phyloP scores from a whole-genome alignment of 2,888 invertebrate species.

The Thera britannica region DNA sequence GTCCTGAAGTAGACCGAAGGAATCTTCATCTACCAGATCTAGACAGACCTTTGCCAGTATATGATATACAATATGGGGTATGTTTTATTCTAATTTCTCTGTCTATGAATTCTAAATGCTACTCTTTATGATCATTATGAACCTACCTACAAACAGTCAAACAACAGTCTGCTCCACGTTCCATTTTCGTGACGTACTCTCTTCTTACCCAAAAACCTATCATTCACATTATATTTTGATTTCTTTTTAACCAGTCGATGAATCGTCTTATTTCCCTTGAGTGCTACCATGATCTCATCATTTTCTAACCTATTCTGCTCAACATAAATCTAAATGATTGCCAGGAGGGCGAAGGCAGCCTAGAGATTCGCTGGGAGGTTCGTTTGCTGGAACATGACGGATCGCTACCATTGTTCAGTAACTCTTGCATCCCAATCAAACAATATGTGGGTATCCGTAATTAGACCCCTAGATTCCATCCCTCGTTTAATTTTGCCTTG shows the following conservation, averaged over 20 bases:
- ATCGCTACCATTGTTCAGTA: constrained; percentile 34
- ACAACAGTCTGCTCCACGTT: neutral
- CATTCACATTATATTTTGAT: neutral
- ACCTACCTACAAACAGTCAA: too few relatives aligned
- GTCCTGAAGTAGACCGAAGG: constrained; percentile 71
- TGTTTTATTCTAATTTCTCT: constrained; percentile 33
- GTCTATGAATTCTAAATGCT: too few relatives aligned
- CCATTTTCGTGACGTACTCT: neutral
- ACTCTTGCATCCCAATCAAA: constrained; percentile 31
- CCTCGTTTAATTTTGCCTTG: constrained; percentile 17
- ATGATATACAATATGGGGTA: constrained; percentile 81
- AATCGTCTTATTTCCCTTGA: too few relatives aligned
- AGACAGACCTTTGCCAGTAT: constrained; percentile 74
- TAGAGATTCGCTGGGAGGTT: constrained; percentile 35
- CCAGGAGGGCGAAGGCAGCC: constrained; percentile 36
- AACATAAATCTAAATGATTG: constrained; percentile 19
- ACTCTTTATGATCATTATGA: too few relatives aligned
- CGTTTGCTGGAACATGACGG: constrained; percentile 29
- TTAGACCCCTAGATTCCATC: constrained; percentile 23
- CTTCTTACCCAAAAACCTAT: too few relatives aligned
- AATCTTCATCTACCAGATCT: constrained; percentile 74
- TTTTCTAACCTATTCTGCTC: neutral
- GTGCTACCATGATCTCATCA: neutral
- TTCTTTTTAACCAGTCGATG: neutral
- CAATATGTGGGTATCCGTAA: constrained; percentile 33